These are phyloP conservation scores for Prunella fulvescens DNA, from an alignment of 2,113 vertebrate species.

Conservation along the genomic window DNA sequence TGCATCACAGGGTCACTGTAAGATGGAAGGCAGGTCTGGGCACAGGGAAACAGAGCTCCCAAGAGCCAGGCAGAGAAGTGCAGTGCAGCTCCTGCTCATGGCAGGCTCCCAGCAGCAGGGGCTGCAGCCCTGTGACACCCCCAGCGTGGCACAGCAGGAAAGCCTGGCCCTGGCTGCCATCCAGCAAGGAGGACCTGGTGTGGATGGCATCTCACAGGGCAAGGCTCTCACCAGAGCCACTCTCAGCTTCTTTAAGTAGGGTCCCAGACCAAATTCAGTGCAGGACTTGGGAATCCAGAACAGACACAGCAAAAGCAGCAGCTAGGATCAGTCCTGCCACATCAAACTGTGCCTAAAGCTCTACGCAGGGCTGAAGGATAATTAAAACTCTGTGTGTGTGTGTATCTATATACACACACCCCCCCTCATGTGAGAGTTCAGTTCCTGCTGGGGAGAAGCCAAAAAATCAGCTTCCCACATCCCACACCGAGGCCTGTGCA, in stretches of 20 bases:
- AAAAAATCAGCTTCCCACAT: neutral
- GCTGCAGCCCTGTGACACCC: neutral
- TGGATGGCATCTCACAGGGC: neutral
- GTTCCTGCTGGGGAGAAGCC: neutral
- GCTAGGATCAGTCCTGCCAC: neutral
- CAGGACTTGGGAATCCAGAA: neutral
- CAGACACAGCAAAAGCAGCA: neutral
- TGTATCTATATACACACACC: neutral
- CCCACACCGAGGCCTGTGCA: neutral
- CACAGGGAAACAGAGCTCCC: accelerated
- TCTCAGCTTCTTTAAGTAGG: neutral
- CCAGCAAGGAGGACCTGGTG: neutral
- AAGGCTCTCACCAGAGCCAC: neutral
- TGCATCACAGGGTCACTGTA: accelerated
- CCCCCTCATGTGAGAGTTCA: neutral
- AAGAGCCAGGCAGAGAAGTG: no score
- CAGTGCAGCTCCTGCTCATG: neutral
- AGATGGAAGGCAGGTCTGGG: neutral
- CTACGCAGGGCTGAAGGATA: neutral
- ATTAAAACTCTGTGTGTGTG: neutral
- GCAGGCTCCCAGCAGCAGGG: neutral
- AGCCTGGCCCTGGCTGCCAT: accelerated
- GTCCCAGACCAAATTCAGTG: neutral
- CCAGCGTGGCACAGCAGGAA: accelerated
- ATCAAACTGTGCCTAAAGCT: neutral